These are phyloP conservation scores for Xerus inauris DNA, from an alignment of 2,113 vertebrate species.

Conservation along the genomic window DNA sequence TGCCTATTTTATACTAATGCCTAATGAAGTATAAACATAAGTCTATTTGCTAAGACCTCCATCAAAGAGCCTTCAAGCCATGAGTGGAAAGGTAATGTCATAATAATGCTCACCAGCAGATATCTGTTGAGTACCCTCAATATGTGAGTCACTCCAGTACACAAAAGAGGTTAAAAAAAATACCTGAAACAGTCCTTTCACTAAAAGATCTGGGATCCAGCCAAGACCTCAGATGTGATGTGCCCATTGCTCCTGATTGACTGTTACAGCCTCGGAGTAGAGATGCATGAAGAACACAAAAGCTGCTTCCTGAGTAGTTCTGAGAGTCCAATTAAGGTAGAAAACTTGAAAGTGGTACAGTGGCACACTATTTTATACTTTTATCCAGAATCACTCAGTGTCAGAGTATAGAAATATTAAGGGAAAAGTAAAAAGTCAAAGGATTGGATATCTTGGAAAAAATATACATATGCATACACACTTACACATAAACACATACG, in stretches of 20 bases:
- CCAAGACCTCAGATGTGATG: neutral
- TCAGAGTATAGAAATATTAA: neutral
- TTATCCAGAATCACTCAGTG: neutral
- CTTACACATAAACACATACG: neutral
- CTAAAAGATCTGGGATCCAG: neutral
- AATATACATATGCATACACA: neutral
- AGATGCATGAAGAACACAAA: neutral
- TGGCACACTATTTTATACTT: neutral
- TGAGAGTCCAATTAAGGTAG: neutral
- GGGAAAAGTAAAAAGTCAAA: neutral
- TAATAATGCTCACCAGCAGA: neutral
- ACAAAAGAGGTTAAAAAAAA: neutral
- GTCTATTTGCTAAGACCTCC: neutral
- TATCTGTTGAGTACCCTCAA: neutral
- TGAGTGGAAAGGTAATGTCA: neutral
- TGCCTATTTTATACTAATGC: neutral
- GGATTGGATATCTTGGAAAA: neutral
- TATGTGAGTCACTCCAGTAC: neutral
- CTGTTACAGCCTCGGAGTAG: neutral
- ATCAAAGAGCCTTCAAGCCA: neutral
- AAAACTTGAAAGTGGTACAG: neutral
- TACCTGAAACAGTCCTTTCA: neutral
- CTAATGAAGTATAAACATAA: neutral
- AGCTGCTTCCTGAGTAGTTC: neutral
- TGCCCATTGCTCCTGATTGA: neutral